These are phyloP conservation scores for Liopterus haemorrhoidalis DNA, from an alignment of 2,888 invertebrate species.

Conservation along the genomic window DNA sequence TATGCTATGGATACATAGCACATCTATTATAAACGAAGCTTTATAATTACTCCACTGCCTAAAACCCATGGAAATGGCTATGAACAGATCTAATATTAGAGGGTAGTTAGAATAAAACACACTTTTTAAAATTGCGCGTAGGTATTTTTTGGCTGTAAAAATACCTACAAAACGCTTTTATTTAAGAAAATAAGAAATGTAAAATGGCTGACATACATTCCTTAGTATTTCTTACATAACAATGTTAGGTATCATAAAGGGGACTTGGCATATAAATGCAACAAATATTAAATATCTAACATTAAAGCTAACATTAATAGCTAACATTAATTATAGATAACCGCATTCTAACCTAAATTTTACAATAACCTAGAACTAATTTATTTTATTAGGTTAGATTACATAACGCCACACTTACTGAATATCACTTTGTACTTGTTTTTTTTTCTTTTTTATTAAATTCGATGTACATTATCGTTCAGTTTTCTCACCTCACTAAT, in stretches of 20 bases:
- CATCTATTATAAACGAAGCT: no score
- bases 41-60: no score
- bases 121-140: conserved; percentile 10
- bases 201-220: conserved; percentile 28
- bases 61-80: no score
- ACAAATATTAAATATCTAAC: conserved; percentile 10
- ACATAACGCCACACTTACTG: conserved; percentile 13
- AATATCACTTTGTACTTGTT: conserved; percentile 24
- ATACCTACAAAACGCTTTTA: conserved; percentile 15
- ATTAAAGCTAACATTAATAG: conserved; percentile 9
- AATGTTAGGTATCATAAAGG: not conserved
- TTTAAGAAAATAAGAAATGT: conserved; percentile 26
- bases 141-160: conserved; percentile 24
- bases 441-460: conserved; percentile 12
- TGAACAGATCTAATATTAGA: no score
- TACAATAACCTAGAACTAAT: conserved; percentile 8
- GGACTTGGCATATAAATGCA: not conserved
- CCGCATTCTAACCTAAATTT: conserved; percentile 12
- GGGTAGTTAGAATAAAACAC: not conserved
- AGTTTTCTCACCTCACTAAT: no score
- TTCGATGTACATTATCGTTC: conserved; percentile 25
- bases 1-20: no score
- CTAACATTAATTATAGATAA: not conserved
- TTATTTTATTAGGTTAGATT: conserved; percentile 9
- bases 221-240: conserved; percentile 18